phyloP scores from a whole-genome alignment of 2,797 vertebrate genomes.

The Clarias laeviceps region DNA sequence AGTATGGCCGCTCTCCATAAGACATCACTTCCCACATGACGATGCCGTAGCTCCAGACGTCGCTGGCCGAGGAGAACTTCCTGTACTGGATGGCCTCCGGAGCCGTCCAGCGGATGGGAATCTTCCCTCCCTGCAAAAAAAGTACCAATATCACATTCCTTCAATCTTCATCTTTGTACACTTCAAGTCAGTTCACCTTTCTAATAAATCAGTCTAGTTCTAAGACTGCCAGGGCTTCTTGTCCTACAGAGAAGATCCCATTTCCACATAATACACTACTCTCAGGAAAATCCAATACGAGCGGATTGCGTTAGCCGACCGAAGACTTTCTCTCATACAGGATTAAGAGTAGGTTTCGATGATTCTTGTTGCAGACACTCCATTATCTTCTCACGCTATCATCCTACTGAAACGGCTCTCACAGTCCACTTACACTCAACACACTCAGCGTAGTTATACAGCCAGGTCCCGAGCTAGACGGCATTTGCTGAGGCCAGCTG shows the following conservation, averaged over 20 bases:
- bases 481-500: not conserved
- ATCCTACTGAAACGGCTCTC: constrained; percentile 27
- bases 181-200: constrained; percentile 8
- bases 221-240: not conserved
- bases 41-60: constrained; percentile 94
- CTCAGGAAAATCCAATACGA: constrained; percentile 8
- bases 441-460: not conserved
- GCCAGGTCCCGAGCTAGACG: not conserved
- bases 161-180: not conserved
- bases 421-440: constrained; percentile 23
- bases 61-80: constrained; percentile 94
- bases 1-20: constrained; percentile 96
- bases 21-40: constrained; percentile 99
- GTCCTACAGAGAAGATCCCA: not conserved
- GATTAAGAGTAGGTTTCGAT: constrained; percentile 22
- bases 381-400: constrained; percentile 38
- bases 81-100: constrained; percentile 96
- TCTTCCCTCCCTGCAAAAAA: constrained; percentile 88
- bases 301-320: not conserved
- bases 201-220: not conserved
- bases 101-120: constrained; percentile 96
- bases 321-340: not conserved
- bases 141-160: constrained; percentile 19
- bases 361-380: constrained; percentile 27
- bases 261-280: constrained; percentile 33